Base-by-base conservation (phyloP, 2,113 vertebrate species). In the Aleadryas rufinucha region DNA sequence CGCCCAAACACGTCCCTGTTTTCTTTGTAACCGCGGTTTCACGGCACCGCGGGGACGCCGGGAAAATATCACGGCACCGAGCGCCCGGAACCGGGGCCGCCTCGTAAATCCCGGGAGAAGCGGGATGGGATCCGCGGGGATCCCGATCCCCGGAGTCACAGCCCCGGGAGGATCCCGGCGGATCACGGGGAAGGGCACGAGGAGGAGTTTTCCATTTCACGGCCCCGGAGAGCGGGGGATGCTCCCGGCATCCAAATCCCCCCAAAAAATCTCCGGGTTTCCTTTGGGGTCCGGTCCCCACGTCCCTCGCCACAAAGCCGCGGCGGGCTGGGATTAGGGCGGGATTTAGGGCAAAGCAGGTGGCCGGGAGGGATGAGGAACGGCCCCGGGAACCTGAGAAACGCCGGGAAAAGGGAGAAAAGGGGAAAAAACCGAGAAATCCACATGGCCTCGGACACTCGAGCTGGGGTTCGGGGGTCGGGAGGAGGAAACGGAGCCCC, bases 21-120 rank as follows among this genome's bases (percentile, higher is more conserved):
- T 98, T 97, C 96, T 97, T 98, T 98, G 97, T 98, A 97, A 97
- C 97, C 97, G 97, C 91, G 93, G 93, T 97, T 98, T 98, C 97
- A 98, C 72, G 80, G 96, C 93, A 97, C 97, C 97, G 56, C 93
- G 68, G 97, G 96, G 97, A 98, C 95, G 53, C 95, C 96, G 95
- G 95, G 86, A 97, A 97, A 97, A 97, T 95, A 96, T 37, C 91
- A 95, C 94, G 74, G 84, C 93, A 95, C 93, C 95, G 92, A 95
- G 91, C 94, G 75, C 68, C 68, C 77, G 70, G 80, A 81, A 90
- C 84, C 93, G 94, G 91, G 91, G n/a, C 87, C 71, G 87, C n/a
- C 59, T 80, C 93, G n/a, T 96, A 96, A 96, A 97, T 97, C 95
- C 83, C 72, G 95, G 96, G 87, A 96, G 96, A 94, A 80, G 81